Base-by-base conservation (phyloP, 2,113 vertebrate species). In the Psilopogon haemacephalus region DNA sequence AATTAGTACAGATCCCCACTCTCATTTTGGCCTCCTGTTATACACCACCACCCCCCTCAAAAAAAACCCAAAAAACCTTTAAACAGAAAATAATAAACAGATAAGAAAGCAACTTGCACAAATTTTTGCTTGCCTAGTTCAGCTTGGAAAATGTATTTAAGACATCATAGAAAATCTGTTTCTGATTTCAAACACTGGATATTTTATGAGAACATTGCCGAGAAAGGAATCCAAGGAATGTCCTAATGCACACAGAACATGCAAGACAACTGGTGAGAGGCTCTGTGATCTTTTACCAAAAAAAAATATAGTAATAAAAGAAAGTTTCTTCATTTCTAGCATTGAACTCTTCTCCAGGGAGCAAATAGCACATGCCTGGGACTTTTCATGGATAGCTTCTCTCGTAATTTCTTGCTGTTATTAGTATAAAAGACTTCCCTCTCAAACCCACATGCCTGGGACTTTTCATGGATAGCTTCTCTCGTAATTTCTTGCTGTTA, bases 211-310 rank as follows among this genome's bases (percentile, higher is more conserved):
- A 97, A 95, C 72, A 84, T 65, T 96, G 95, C 95, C 97, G 97
- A 94, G 96, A 96, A 97, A 97, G 96, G 97, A 97, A 98, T 98
- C 93, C 90, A 88, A 97, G 87, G 97, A 98, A 98, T 98, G 97
- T 93, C 94, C 92, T 89, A 95, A 96, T 75, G 79, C 42, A 46
- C 65, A 96, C 83, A 96, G 89, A 96, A 97, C 88, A 92, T 81
- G 94, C 4, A 9, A 97, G 97, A 97, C 98, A 98, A 98, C 98
- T 98, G 97, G 97, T 91, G 84, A 96, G 93, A 91, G 94, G 86
- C 82, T 70, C 94, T 95, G 81, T 88, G 93, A 94, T 94, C 92
- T 88, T 63, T 77, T 11, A 83, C 70, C 81, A 75, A 85, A 91
- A 90, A 84, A 33, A 93, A 90, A 84, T 32, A 93, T 44, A 44